Percentiles rank a stretch among this genome's conserved stretches.
Evolutionary conservation across 1,140 invertebrate species (phyloP).

Genomic region (Pseudoatta argentina): DNA sequence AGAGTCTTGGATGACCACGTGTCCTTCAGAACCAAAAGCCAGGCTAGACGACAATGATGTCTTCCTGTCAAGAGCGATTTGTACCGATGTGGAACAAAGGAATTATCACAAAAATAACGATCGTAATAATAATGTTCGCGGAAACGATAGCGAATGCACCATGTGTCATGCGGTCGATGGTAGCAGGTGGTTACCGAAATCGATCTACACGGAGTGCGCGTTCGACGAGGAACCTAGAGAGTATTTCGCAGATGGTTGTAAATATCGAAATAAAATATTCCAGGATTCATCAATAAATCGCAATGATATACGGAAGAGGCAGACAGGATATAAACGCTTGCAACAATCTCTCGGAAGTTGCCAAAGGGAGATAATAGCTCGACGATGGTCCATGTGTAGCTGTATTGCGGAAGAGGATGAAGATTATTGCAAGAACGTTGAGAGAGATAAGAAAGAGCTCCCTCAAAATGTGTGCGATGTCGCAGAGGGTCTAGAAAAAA

Average conservation of each 20-base stretch:
- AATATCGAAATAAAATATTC: slow-evolving; percentile 37
- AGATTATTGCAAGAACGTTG: not conserved
- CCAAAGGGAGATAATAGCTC: not conserved
- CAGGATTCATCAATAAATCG: not conserved
- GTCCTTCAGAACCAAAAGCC: slow-evolving; percentile 1
- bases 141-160: not conserved
- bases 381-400: slow-evolving; percentile 37
- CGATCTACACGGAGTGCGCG: not conserved
- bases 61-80: slow-evolving; percentile 37
- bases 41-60: not conserved
- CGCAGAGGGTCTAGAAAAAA: not conserved
- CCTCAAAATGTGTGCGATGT: not conserved
- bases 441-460: not conserved
- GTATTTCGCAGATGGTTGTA: not conserved
- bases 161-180: slow-evolving; percentile 3
- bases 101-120: not conserved
- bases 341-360: not conserved
- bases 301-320: not conserved
- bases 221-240: not conserved
- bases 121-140: not conserved
- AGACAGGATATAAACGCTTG: not conserved
- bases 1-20: slow-evolving; percentile 34
- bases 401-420: slow-evolving; percentile 67
- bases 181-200: slow-evolving; percentile 43
- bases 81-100: not conserved